Conservation (phyloP, 2,113 vertebrate genomes). For the Pionites leucogaster region DNA sequence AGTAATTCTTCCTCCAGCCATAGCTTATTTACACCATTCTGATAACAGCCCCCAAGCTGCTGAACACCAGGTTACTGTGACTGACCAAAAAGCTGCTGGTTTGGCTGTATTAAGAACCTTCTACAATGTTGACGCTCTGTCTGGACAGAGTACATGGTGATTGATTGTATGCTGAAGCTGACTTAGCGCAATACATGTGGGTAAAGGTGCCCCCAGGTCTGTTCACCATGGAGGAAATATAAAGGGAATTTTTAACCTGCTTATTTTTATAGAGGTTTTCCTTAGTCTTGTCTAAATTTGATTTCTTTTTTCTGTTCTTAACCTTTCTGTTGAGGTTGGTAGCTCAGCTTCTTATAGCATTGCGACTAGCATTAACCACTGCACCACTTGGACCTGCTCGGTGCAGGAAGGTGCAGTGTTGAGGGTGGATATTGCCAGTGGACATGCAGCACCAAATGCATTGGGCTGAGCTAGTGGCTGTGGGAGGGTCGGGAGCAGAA, state of each 20-base stretch:
- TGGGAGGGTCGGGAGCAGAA: not conserved
- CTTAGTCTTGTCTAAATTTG: not conserved
- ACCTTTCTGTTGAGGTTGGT: not conserved
- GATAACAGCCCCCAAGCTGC: not conserved
- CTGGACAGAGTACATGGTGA: not conserved
- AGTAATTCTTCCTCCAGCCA: not conserved
- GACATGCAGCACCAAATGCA: accelerated
- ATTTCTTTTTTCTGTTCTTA: constrained; percentile 9
- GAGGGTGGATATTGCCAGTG: accelerated
- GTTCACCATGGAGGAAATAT: not conserved
- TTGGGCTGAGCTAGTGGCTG: not conserved
- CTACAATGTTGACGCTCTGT: not conserved
- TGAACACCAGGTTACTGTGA: constrained; percentile 14
- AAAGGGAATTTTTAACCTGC: constrained; percentile 38
- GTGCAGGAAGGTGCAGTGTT: not conserved
- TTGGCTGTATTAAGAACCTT: constrained; percentile 15
- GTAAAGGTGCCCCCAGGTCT: not conserved
- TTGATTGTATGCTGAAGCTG: not conserved
- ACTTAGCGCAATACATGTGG: not conserved
- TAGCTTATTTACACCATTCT: not conserved
- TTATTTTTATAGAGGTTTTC: constrained; percentile 25
- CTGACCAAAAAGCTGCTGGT: constrained; percentile 45
- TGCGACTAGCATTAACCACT: accelerated
- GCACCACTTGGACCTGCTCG: not conserved
- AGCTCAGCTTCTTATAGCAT: not conserved